phyloP scores from a whole-genome alignment of 1,140 invertebrate species.

The Microvelia longipes region DNA sequence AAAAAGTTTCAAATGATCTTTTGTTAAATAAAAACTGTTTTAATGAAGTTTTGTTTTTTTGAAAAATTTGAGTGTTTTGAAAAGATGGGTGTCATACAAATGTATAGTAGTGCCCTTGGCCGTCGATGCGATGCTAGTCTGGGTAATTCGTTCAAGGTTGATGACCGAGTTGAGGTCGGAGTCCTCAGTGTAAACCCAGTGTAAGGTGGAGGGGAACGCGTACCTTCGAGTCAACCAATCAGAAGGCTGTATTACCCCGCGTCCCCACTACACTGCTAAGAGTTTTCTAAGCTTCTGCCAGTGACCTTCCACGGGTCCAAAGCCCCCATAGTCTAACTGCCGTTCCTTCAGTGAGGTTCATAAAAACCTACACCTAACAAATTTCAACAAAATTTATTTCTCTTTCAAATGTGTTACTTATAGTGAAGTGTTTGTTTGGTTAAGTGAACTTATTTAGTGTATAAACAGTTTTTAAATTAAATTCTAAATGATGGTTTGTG shows the following conservation, averaged over 20 bases:
- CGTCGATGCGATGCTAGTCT: slow-evolving; percentile 33
- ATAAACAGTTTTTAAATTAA: not conserved
- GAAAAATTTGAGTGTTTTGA: not conserved
- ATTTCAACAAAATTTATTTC: too few relatives aligned
- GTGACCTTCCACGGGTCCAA: slow-evolving; percentile 1
- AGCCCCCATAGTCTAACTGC: slow-evolving; percentile 1
- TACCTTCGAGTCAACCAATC: slow-evolving; percentile 16
- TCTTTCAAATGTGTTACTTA: too few relatives aligned
- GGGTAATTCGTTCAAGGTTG: slow-evolving; percentile 56
- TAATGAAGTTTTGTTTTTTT: not conserved
- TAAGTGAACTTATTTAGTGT: too few relatives aligned
- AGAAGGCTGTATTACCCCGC: slow-evolving; percentile 6
- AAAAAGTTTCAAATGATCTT: too few relatives aligned
- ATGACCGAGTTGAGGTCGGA: slow-evolving; percentile 37
- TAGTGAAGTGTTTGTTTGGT: too few relatives aligned
- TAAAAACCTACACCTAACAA: too few relatives aligned
- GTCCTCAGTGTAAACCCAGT: slow-evolving; percentile 15
- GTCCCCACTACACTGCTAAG: slow-evolving; percentile 8
- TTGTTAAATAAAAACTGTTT: not conserved
- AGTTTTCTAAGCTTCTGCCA: not conserved
- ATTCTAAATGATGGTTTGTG: not conserved
- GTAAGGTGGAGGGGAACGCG: slow-evolving; percentile 24
- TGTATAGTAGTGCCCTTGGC: slow-evolving; percentile 35
- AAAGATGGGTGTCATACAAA: not conserved
- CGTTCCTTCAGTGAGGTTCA: slow-evolving; percentile 16